Base-by-base conservation (phyloP, 2,113 vertebrate species). In the Solenodon paradoxus region DNA sequence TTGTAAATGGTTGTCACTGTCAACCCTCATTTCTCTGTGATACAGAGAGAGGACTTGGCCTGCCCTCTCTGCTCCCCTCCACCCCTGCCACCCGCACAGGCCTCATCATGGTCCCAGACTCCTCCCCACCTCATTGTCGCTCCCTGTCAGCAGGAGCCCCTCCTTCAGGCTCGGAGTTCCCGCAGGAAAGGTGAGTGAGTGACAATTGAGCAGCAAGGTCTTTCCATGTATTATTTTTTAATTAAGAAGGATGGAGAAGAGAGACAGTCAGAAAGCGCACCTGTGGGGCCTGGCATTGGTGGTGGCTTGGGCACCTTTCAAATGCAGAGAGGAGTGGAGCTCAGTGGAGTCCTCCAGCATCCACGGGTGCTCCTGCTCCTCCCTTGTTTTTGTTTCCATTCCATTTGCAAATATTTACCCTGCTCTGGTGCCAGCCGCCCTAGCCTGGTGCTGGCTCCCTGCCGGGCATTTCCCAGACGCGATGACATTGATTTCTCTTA, bases 181-280 rank as follows among this genome's bases (percentile, higher is more conserved):
- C 3, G 32, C 2, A 1, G 13, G 80, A 72, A n/a, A n/a, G n/a
- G n/a, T n/a, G 55, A 24, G 0, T 3, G 6, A 82, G 55, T 5
- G 12, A 24, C 28, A 17, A 9, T 19, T 47, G 45, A 10, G 59
- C 32, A 15, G 16, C 7, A 17, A 30, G 4, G n/a, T 24, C 32
- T 61, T 59, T 24, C 4, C 1, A 26, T 1, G 3, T 2, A 13
- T 49, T 15, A 11, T n/a, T 53, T 78, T 55, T 63, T 79, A 47
- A 90, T 71, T 69, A 71, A 63, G 40, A 51, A 47, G 89, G 49
- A 53, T 10, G 30, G 57, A 88, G 68, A 72, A 71, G 17, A 80
- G 47, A n/a, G 3, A 5, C 63, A 68, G 40, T 68, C 49, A 63
- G 75, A 74, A 78, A 93, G 51, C 53, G n/a, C 30, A 83, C 9